Evolutionary conservation across 2,113 vertebrate species (phyloP).

Genomic region (Garra rufa): DNA sequence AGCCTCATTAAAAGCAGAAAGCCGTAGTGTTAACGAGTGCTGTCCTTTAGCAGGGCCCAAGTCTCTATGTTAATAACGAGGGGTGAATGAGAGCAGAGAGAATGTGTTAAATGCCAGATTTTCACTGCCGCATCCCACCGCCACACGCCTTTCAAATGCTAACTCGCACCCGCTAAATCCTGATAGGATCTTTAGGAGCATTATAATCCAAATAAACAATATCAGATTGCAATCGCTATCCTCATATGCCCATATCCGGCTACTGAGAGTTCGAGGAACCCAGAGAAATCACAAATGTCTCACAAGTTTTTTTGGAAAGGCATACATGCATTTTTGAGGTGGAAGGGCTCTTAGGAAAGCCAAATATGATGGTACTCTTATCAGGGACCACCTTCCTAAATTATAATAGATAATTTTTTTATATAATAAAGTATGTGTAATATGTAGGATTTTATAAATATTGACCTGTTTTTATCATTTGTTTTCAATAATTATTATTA

Average conservation of each 20-base stretch:
- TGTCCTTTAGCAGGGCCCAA: conserved; percentile 40
- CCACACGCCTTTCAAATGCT: conserved; percentile 48
- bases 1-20: conserved; percentile 47
- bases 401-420: too few relatives aligned
- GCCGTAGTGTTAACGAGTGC: not conserved
- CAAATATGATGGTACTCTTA: too few relatives aligned
- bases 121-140: conserved; percentile 21
- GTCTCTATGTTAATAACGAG: conserved; percentile 46
- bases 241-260: not conserved
- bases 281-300: not conserved
- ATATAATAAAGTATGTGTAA: too few relatives aligned
- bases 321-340: not conserved
- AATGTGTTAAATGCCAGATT: conserved; percentile 54
- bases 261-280: not conserved
- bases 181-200: conserved; percentile 16
- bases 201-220: conserved; percentile 25
- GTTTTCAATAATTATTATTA: too few relatives aligned
- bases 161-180: conserved; percentile 32
- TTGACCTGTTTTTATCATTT: too few relatives aligned
- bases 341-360: too few relatives aligned
- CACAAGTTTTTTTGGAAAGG: not conserved
- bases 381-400: too few relatives aligned
- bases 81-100: conserved; percentile 49
- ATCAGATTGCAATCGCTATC: conserved; percentile 17
- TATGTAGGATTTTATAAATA: too few relatives aligned